Conservation (phyloP, 2,797 vertebrate genomes). For the Peromyscus nudipes region DNA sequence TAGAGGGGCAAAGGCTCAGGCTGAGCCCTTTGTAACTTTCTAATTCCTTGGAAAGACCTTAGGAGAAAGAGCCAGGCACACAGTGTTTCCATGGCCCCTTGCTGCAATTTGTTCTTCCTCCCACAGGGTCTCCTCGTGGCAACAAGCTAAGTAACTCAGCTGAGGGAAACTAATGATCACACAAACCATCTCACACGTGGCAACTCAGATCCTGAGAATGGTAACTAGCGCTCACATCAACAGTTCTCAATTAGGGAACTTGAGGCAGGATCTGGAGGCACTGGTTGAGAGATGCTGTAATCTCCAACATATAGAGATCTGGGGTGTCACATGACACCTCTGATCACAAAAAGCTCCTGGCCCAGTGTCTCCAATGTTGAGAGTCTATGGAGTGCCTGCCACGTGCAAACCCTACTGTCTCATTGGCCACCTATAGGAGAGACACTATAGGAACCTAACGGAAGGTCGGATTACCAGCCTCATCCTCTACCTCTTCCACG, state of each 20-base stretch:
- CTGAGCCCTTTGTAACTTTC: conserved; percentile 34
- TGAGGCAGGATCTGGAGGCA: not conserved
- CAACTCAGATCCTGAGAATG: not conserved
- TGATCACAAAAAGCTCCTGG: not conserved
- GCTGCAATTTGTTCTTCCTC: not conserved
- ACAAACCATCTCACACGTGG: not conserved
- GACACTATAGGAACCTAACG: not conserved
- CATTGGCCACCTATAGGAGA: not conserved
- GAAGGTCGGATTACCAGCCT: not conserved
- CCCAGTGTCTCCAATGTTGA: not conserved
- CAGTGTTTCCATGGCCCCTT: not conserved
- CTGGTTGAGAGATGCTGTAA: not conserved
- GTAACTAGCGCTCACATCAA: not conserved
- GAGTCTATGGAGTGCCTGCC: not conserved
- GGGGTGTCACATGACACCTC: not conserved
- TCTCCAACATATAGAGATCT: not conserved
- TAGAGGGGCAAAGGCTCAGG: not conserved
- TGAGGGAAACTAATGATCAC: not conserved
- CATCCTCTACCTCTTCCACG: not conserved
- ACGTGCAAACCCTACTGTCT: not conserved
- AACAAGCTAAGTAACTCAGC: not conserved
- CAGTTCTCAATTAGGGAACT: not conserved
- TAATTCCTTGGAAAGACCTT: not conserved
- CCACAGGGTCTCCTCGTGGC: not conserved
- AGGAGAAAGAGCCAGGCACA: not conserved